Base-by-base conservation (phyloP, 2,888 invertebrate species). In the Drosophila limbata region DNA sequence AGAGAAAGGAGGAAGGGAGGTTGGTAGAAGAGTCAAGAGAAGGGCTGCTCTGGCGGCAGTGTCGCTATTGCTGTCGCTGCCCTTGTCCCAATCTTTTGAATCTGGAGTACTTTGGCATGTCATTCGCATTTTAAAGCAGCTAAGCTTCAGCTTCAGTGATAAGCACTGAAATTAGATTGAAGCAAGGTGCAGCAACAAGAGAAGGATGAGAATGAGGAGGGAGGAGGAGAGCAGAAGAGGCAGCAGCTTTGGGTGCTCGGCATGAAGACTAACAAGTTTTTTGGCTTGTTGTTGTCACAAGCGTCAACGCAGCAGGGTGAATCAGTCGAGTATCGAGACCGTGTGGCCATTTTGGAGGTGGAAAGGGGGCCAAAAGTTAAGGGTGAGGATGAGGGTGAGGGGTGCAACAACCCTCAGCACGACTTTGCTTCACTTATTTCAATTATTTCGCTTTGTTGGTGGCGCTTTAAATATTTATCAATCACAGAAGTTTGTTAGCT, bases 401-500 rank as follows among this genome's bases (percentile, higher is more conserved):
- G 44, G 40, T 25, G 55, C 71, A 70, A 69, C 84, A 75, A 75
- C 79, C 74, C 79, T 73, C 76, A 75, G 76, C 47, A 17, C 77
- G 81, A 76, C 81, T 83, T 86, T 88, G 91, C 90, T 91, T 92
- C 91, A 91, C 91, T 92, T 92, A 91, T 92, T 92, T 92, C 92
- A 92, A 92, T 92, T 92, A 92, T 91, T 92, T 92, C 88, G 91
- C 91, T 90, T 91, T 92, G 92, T 90, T 91, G 84, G 79, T 89
- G 88, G 88, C 87, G 89, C 86, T 87, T 92, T 92, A 92, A 92
- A 92, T 92, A 92, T 92, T 92, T 92, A 92, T 92, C 91, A 92
- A 92, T 92, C 91, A 91, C 86, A 79, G 77, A 86, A 91, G 90
- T 92, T 91, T 91, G 91, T 90, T 91, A 89, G 87, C 90, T 89